Evolutionary conservation across 2,888 invertebrate species (phyloP), one percentile per base, ranked within the genome.

Genomic region (Latrodectus hesperus): DNA sequence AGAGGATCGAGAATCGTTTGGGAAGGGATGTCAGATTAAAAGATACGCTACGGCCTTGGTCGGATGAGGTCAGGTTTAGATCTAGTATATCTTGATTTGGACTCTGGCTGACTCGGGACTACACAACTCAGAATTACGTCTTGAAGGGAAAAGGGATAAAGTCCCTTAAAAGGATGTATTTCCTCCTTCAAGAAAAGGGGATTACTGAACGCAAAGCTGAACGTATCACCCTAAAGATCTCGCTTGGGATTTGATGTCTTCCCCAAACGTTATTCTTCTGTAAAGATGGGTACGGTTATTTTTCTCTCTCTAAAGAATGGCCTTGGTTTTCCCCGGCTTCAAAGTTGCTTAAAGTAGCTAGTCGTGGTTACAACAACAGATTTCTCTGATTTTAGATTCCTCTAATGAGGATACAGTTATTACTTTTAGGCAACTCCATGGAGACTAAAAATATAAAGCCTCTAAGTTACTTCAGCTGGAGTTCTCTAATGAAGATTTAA

Each of bases 11-110:
- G 73, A 60, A 60, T 75, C 75, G 55, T 52, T 51, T n/a, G 26
- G 49, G 73, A 67, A 38, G 53, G 68, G 60, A 52, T 65, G 86
- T 81, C 80, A 81, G 86, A 81, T 86, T 86, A 86, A 86, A 81
- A 81, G 86, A 86, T 86, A 77, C 53, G 68, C 76, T 53, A 81
- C 65, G 76, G 55, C 71, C 51, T 12, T 16, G 16, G 76, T 75
- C n/a, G 75, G 52, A 64, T 26, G 52, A 55, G 86, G 86, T 81
- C 86, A 77, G 67, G 26, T 17, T 53, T 11, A 81, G 67, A 12
- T 52, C 65, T 64, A 80, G 72, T 86, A 81, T 67, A 75, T 86
- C 86, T 86, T 86, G 86, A 86, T 81, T 86, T 86, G 76, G 80
- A 14, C 49, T 38, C 51, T 14, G 73, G 67, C 77, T 51, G 77